Base-by-base conservation (phyloP, 2,888 invertebrate genomes). In the Pachycephus smyrnensis region DNA sequence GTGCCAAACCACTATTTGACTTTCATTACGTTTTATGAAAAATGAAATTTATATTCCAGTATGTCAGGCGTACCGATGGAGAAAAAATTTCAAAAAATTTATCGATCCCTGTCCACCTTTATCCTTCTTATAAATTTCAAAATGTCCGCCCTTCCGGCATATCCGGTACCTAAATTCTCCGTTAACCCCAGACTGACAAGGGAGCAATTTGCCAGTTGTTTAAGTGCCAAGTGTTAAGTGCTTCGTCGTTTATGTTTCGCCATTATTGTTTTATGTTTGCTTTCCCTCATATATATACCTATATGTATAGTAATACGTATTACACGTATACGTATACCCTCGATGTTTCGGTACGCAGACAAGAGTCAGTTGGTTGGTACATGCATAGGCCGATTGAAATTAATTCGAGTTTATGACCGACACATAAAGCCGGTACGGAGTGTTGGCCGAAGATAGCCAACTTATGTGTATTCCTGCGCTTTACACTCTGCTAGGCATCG, bases 201-300 rank as follows among this genome's bases (percentile, higher is more conserved):
- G 90, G 90, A 90, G 90, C 90, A 91, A 91, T 91, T 91, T 91
- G 90, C 91, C 90, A 90, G 91, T 91, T 91, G 90, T 91, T 91
- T 91, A 91, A 91, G 91, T 91, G 88, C 90, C 91, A 91, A 91
- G 91, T 91, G 91, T 91, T 91, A 91, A 91, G 91, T 90, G 91
- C 90, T 89, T 85, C 83, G 90, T 88, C 91, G 91, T 91, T 91
- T 91, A 91, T 90, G 91, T 88, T 89, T 88, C 87, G 90, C 90
- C 90, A 89, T 91, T 91, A 91, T 91, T 91, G 91, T 91, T 91
- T 91, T 91, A 91, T 90, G 91, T 89, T 89, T 85, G 84, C 84
- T 85, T 84, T 84, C 87, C 86, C 82, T 85, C 83, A 75, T 71
- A 75, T 15, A 12, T 71, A 15, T n/a, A 71, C 15, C 9, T 33